phyloP scores from a whole-genome alignment of 2,888 invertebrate species.

The Eupeodes luniger region DNA sequence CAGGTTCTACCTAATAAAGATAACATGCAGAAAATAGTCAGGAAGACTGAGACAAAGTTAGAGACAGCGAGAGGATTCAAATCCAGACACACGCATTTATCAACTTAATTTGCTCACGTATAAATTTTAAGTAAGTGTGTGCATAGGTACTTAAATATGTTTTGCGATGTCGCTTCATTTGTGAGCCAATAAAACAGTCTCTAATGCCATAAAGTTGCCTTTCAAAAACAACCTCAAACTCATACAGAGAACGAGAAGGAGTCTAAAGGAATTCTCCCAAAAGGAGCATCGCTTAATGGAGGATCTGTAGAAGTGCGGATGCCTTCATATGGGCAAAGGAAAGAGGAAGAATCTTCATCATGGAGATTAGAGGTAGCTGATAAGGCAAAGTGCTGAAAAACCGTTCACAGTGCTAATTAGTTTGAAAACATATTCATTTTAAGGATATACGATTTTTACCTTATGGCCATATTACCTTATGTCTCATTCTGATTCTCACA shows the following conservation, averaged over 20 bases:
- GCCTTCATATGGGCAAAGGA: too few species aligned
- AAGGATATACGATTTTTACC: neutral
- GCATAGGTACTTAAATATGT: slow-evolving; percentile 63
- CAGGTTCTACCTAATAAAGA: slow-evolving; percentile 41
- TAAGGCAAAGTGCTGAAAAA: slow-evolving; percentile 61
- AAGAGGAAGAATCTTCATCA: slow-evolving; percentile 10
- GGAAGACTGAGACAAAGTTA: neutral
- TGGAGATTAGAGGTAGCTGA: slow-evolving; percentile 50
- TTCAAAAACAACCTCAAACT: neutral
- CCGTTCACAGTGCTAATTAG: slow-evolving; percentile 68
- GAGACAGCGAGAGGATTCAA: slow-evolving; percentile 37
- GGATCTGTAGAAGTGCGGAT: neutral
- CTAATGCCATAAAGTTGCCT: slow-evolving; percentile 28
- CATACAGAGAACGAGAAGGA: neutral
- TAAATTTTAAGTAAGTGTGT: slow-evolving; percentile 50
- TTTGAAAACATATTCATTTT: slow-evolving; percentile 66
- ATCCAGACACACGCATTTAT: slow-evolving; percentile 73
- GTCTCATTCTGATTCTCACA: neutral
- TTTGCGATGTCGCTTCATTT: slow-evolving; percentile 71
- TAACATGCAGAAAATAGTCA: slow-evolving; percentile 11
- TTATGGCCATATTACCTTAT: neutral
- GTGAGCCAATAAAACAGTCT: slow-evolving; percentile 69
- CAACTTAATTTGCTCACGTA: slow-evolving; percentile 69
- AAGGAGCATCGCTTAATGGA: slow-evolving; percentile 4
- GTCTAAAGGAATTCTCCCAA: neutral